Evolutionary conservation across 2,113 vertebrate genomes (phyloP).

Genomic region (Tauraco erythrolophus): DNA sequence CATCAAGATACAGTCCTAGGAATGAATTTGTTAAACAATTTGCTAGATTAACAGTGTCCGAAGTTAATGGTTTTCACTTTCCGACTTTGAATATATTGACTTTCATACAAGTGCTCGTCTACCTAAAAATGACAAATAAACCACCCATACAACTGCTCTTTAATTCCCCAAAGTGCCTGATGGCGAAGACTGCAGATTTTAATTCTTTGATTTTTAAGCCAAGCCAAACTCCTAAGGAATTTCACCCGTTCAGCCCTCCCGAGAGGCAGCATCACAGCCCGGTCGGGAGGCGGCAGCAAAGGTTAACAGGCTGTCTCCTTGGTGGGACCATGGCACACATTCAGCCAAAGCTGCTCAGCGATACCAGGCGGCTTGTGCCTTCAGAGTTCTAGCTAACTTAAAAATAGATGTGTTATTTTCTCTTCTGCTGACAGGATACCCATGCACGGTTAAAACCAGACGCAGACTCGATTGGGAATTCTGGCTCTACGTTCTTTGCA

Average conservation of each 20-base stretch:
- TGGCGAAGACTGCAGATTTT: no score
- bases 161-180: background rate
- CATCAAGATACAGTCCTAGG: background rate
- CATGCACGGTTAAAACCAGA: slow-evolving; percentile 80
- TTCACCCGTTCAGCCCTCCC: background rate
- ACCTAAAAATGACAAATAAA: background rate
- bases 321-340: background rate
- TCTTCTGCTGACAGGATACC: slow-evolving; percentile 84
- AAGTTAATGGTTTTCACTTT: background rate
- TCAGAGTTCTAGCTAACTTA: slow-evolving; percentile 82
- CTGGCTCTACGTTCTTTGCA: slow-evolving; percentile 66
- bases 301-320: background rate
- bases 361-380: slow-evolving; percentile 47
- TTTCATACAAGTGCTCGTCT: background rate
- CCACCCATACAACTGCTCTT: background rate
- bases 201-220: background rate
- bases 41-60: background rate
- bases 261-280: background rate
- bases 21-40: background rate
- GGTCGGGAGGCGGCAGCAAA: slow-evolving; percentile 72
- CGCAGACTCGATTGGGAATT: slow-evolving; percentile 64
- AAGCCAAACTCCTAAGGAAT: background rate
- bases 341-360: background rate
- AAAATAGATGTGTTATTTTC: slow-evolving; percentile 91
- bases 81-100: background rate